Evolutionary conservation across 2,113 vertebrate genomes (phyloP), one percentile per base, ranked within the genome.

Genomic region (Candoia aspera): DNA sequence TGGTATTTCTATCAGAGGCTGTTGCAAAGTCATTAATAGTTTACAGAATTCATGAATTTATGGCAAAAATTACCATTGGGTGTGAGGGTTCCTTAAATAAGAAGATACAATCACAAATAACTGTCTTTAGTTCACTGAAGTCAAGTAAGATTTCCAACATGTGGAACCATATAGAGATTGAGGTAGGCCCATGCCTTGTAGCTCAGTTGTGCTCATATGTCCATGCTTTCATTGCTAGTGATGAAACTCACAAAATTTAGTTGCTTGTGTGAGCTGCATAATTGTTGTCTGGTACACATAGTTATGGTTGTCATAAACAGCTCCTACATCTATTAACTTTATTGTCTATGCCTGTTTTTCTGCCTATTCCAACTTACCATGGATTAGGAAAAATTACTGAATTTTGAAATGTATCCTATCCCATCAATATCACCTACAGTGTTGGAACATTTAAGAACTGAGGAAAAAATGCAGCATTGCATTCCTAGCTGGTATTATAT

Each of bases 111-210:
- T 84, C 60, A 83, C 84, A 91, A 93, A 54, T 90, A 0, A 91
- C 95, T 92, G 88, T 10, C 94, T 94, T 91, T 90, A 46, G 58
- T 94, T 92, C 88, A 21, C 29, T 58, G 24, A 4, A 60, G 93
- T 92, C 62, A 92, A 92, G 92, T 90, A 42, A n/a, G 8, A 6
- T 88, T 89, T 92, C 58, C 54, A 84, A 84, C 0, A 0, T 68
- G 55, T 85, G 89, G 91, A 93, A 90, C 93, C 1, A 0, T 58
- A 91, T 87, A 26, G 87, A 91, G 86, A 79, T 3, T 42, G 23
- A 29, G 9, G 4, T 12, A 19, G 89, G 8, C 8, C 33, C 17
- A 23, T 58, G 2, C 11, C 17, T 3, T 58, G 54, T 64, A 26
- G 24, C 42, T 64, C 24, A 64, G 42, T 46, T 89, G 17, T 29